A percentile compares a stretch with the other conserved stretches of the same genome.
Conservation (phyloP, 2,797 vertebrate species). For the Anguilla megastoma region DNA sequence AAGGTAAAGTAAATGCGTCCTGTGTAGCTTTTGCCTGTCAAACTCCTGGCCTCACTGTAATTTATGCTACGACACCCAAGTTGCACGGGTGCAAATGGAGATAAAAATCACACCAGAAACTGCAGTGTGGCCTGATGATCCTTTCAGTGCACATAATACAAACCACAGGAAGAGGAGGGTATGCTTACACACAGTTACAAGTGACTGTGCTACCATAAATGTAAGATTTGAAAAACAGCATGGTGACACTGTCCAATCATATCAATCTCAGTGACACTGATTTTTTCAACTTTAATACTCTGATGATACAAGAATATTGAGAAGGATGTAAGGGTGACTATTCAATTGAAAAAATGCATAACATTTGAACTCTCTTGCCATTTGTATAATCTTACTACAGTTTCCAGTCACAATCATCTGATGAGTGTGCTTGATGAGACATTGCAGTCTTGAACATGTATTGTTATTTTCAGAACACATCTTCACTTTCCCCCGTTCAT, state of each 20-base stretch:
- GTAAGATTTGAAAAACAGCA: background rate
- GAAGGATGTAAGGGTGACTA: background rate
- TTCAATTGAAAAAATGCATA: background rate
- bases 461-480: background rate
- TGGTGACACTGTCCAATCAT: background rate
- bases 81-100: background rate
- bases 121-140: constrained; percentile 8
- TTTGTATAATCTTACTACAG: background rate
- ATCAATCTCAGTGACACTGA: background rate
- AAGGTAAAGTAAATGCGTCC: background rate
- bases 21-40: background rate
- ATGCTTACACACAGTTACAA: background rate
- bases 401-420: background rate
- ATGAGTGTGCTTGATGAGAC: background rate
- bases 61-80: background rate
- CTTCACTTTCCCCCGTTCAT: background rate
- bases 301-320: background rate
- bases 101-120: background rate
- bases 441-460: background rate
- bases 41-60: background rate
- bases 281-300: background rate
- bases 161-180: background rate
- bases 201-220: background rate
- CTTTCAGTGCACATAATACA: background rate
- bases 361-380: background rate